Evolutionary conservation across 2,888 invertebrate species (phyloP).

Genomic region (Clusia tigrina): DNA sequence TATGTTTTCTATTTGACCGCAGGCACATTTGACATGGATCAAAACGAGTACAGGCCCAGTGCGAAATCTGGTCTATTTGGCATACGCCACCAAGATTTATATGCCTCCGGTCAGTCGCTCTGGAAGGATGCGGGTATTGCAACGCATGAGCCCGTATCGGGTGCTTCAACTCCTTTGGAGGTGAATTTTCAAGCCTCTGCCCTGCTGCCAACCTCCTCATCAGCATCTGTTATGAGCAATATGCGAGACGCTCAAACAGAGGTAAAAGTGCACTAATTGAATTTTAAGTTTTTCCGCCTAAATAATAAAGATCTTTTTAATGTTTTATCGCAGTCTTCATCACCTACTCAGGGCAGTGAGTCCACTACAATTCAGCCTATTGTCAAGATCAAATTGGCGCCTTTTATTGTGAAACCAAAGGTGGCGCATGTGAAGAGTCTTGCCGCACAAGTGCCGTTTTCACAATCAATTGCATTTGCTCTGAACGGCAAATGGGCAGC

Average conservation of each 20-base stretch:
- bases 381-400: constrained; percentile 38
- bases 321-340: constrained; percentile 35
- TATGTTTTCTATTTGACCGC: constrained; percentile 1
- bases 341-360: constrained; percentile 35
- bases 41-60: constrained; percentile 35
- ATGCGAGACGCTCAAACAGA: constrained; percentile 41
- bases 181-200: constrained; percentile 40
- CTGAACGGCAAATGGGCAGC: constrained; percentile 62
- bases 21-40: constrained; percentile 37
- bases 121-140: constrained; percentile 45
- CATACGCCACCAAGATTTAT: constrained; percentile 35
- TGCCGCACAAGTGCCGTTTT: constrained; percentile 62
- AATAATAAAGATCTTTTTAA: neutral
- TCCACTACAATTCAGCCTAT: constrained; percentile 22
- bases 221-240: constrained; percentile 45
- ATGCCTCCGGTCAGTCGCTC: constrained; percentile 39
- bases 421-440: constrained; percentile 64
- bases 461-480: constrained; percentile 50
- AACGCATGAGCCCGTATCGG: constrained; percentile 39
- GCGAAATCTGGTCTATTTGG: constrained; percentile 31
- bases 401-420: constrained; percentile 63
- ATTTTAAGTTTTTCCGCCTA: neutral
- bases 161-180: constrained; percentile 52
- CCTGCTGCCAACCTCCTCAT: constrained; percentile 39
- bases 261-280: constrained; percentile 30